Conservation (phyloP, 1,140 invertebrate genomes). For the Chlorops oryzae region DNA sequence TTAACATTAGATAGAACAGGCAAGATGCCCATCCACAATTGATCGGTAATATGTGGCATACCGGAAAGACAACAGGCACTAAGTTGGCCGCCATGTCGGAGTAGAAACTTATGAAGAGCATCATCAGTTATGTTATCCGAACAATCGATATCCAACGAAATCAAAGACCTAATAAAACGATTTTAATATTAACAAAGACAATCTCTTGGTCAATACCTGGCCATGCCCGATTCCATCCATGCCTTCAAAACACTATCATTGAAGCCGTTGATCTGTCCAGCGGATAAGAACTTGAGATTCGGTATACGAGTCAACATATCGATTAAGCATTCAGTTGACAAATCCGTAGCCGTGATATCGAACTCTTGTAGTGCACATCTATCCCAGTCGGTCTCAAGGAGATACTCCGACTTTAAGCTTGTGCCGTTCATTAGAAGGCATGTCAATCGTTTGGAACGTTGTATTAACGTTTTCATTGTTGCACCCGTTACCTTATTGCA, state of each 20-base stretch:
- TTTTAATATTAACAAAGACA: too few relatives aligned
- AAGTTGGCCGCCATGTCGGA: constrained; percentile 80
- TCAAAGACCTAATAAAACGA: constrained; percentile 52
- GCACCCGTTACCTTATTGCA: constrained; percentile 95
- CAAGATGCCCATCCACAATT: constrained; percentile 89
- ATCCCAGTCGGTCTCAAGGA: constrained; percentile 97
- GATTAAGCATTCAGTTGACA: constrained; percentile 88
- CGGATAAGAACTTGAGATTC: constrained; percentile 80
- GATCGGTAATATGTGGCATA: constrained; percentile 96
- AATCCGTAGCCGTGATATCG: constrained; percentile 94
- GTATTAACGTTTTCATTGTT: constrained; percentile 91
- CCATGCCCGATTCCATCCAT: constrained; percentile 84
- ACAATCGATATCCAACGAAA: constrained; percentile 86
- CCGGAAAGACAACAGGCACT: constrained; percentile 83
- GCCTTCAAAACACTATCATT: constrained; percentile 88
- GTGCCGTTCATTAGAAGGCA: constrained; percentile 95
- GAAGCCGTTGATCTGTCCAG: constrained; percentile 95
- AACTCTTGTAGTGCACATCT: constrained; percentile 83
- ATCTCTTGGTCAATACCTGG: constrained; percentile 41
- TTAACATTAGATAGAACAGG: constrained; percentile 84
- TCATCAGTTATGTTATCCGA: constrained; percentile 95
- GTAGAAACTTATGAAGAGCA: constrained; percentile 83
- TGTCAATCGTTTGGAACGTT: constrained; percentile 85
- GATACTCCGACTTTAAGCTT: constrained; percentile 82
- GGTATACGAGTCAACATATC: constrained; percentile 87